These are phyloP conservation scores for Mustela nigripes DNA, from an alignment of 2,113 vertebrate genomes.

Conservation along the genomic window DNA sequence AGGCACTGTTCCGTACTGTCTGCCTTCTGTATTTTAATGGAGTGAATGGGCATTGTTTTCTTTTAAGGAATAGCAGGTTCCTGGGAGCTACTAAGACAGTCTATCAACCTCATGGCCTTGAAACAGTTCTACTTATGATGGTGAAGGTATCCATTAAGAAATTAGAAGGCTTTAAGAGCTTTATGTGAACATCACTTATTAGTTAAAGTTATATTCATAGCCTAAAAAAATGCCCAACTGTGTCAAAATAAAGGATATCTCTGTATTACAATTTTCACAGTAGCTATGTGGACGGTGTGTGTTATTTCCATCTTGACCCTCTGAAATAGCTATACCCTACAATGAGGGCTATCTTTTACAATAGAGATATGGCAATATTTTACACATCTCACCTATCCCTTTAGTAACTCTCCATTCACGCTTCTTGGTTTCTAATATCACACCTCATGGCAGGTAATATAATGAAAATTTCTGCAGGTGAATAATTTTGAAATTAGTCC, in stretches of 20 bases:
- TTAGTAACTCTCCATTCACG: slow-evolving; percentile 84
- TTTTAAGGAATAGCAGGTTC: slow-evolving; percentile 79
- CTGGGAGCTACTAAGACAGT: slow-evolving; percentile 76
- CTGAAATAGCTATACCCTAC: slow-evolving; percentile 72
- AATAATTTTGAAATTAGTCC: slow-evolving; percentile 88
- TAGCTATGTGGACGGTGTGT: slow-evolving; percentile 80
- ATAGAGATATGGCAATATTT: slow-evolving; percentile 84
- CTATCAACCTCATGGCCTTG: slow-evolving; percentile 75
- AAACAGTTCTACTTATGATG: slow-evolving; percentile 77
- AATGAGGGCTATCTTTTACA: slow-evolving; percentile 82
- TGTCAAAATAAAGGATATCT: slow-evolving; percentile 84
- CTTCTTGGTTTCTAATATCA: slow-evolving; percentile 84
- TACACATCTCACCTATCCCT: slow-evolving; percentile 82
- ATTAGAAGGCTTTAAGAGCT: slow-evolving; percentile 78
- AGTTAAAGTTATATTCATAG: slow-evolving; percentile 78
- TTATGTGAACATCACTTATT: slow-evolving; percentile 80
- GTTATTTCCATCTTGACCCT: slow-evolving; percentile 83
- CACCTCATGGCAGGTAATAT: slow-evolving; percentile 85
- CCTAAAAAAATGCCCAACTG: slow-evolving; percentile 72
- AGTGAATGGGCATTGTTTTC: slow-evolving; percentile 82
- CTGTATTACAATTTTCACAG: slow-evolving; percentile 79
- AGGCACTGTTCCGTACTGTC: slow-evolving; percentile 78
- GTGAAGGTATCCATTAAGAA: slow-evolving; percentile 77
- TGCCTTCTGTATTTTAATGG: slow-evolving; percentile 84
- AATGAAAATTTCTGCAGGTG: slow-evolving; percentile 85